phyloP scores from a whole-genome alignment of 2,888 invertebrate species.

The Eulithis prunata region DNA sequence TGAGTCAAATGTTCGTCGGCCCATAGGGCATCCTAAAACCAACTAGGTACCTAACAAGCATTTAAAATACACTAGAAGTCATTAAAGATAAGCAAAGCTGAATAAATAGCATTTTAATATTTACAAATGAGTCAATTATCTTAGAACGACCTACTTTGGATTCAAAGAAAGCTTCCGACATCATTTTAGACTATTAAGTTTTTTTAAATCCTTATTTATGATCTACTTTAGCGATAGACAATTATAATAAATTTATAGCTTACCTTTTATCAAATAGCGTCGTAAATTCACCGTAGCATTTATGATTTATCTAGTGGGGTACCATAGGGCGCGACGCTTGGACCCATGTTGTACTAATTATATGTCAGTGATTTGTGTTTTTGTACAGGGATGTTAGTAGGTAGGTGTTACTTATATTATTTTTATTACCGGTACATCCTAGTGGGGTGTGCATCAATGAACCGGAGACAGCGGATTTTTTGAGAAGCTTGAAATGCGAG shows the following conservation, averaged over 20 bases:
- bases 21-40: no score
- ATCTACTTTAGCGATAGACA: slow-evolving; percentile 32
- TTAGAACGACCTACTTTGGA: slow-evolving; percentile 16
- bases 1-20: no score
- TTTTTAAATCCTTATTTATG: slow-evolving; percentile 28
- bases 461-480: no score
- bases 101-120: slow-evolving; percentile 27
- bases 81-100: neutral
- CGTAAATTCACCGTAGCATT: slow-evolving; percentile 38
- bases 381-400: slow-evolving; percentile 33
- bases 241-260: slow-evolving; percentile 43
- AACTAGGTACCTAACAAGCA: no score
- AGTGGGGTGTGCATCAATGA: no score
- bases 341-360: slow-evolving; percentile 37
- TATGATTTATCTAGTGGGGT: slow-evolving; percentile 44
- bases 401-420: neutral
- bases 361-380: slow-evolving; percentile 28
- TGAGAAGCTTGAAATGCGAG: no score
- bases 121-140: slow-evolving; percentile 34
- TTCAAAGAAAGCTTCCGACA: slow-evolving; percentile 36
- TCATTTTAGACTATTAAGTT: slow-evolving; percentile 24
- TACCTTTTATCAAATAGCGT: slow-evolving; percentile 42
- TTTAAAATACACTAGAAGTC: slow-evolving; percentile 9
- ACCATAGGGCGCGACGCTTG: slow-evolving; percentile 42
- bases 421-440: no score